Evolutionary conservation across 2,888 invertebrate species (phyloP), one percentile per base, ranked within the genome.

Genomic region (Dolomedes plantarius): DNA sequence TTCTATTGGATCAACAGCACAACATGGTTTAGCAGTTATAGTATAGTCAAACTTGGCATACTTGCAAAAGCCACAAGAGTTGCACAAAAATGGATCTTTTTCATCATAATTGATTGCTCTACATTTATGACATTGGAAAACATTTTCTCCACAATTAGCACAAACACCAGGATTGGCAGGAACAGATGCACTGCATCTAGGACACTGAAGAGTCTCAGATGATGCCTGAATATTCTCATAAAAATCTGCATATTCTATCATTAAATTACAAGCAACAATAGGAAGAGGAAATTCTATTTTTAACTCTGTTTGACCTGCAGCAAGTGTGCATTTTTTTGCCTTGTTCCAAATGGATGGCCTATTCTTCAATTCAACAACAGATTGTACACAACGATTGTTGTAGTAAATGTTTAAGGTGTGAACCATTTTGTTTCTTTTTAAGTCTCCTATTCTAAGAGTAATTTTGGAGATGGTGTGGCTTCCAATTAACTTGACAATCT

Each of bases 91-190:
- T 0, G 99, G 99, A 92, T 99, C 99, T 91, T 98, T 98, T 91
- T 99, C 98, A 91, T 98, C 98, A 92, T 99, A 99, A 92, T 99
- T 99, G 89, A 99, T 99, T 0, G 98, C 97, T 29, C 98, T 95
- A 92, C 99, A 99, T 92, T 99, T 99, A 93, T 98, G 98, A 90
- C 99, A 99, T 90, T 99, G 99, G 93, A 97, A 99, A 0, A 99
- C 99, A 91, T 99, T 99, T 91, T 99, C 99, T 0, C 99, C 98
- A 90, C 98, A 98, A 91, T 97, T 98, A 0, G 95, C 96, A 91
- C 99, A 99, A 0, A 99, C 98, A 0, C 99, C 99, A 0, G 99
- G 98, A 91, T 98, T 98, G 0, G 99, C 97, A 0, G 98, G 97
- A 0, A 99, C 99, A 0, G 97, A 96, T 29, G 98, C 97, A 83